A percentile compares a stretch with the other conserved stretches of the same genome.
Evolutionary conservation across 2,113 vertebrate species (phyloP).

Genomic region (Macrotis lagotis): DNA sequence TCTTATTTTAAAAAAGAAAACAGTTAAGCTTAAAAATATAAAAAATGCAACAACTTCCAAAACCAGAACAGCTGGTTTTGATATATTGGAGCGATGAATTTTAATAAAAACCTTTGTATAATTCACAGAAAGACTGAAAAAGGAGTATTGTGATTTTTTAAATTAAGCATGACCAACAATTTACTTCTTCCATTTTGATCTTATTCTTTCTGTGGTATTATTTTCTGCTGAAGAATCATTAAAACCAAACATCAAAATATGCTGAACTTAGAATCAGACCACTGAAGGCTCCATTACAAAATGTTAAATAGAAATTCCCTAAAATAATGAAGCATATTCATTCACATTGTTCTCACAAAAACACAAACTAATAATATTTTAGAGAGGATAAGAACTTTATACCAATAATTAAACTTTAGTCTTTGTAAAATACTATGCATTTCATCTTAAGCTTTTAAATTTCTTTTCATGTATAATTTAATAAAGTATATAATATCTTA

Average conservation of each 20-base stretch:
- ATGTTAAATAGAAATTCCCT: not conserved
- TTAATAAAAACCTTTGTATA: not conserved
- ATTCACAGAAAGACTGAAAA: not conserved
- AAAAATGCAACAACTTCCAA: not conserved
- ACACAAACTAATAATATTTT: not conserved
- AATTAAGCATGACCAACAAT: not conserved
- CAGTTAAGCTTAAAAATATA: not conserved
- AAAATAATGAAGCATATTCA: not conserved
- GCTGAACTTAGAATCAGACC: not conserved
- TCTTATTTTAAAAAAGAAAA: not conserved
- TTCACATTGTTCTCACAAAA: not conserved
- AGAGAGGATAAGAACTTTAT: not conserved
- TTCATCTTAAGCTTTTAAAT: not conserved
- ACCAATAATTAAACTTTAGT: not conserved
- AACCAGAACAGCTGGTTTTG: not conserved
- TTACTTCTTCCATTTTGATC: not conserved
- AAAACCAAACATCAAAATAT: not conserved
- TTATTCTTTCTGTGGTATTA: not conserved
- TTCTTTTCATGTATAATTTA: not conserved
- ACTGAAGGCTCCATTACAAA: not conserved
- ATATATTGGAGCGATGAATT: not conserved
- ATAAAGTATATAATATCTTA: not conserved
- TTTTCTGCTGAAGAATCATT: not conserved
- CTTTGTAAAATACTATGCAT: not conserved
- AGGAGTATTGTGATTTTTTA: not conserved